A percentile compares a stretch with the other conserved stretches of the same genome.
These are phyloP conservation scores for Aurelia sp. DNA, from an alignment of 30 jellyfish, hydroid and myxozoan species.

Conservation along the genomic window DNA sequence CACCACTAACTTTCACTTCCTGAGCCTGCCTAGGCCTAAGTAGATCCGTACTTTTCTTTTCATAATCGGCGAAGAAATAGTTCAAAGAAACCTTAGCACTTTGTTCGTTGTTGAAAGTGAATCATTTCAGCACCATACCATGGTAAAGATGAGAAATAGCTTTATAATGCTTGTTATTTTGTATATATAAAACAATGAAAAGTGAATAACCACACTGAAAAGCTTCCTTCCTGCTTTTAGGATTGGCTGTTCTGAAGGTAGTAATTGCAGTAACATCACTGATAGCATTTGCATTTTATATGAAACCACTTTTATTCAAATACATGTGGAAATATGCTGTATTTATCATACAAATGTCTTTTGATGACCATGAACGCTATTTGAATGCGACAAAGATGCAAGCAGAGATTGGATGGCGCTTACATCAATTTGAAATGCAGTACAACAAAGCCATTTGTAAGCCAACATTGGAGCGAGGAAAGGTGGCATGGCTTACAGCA, in stretches of 20 bases:
- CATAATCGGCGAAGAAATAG: too few species aligned
- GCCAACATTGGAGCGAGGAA: slow-evolving; percentile 20
- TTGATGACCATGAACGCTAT: slow-evolving; percentile 67
- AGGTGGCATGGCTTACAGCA: slow-evolving; percentile 95
- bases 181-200: too few species aligned
- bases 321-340: slow-evolving; percentile 50
- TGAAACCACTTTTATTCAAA: slow-evolving; percentile 64
- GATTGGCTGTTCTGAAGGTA: slow-evolving; percentile 13
- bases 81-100: too few species aligned
- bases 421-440: slow-evolving; percentile 87
- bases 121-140: too few species aligned
- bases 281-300: neutral
- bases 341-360: slow-evolving; percentile 58
- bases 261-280: neutral
- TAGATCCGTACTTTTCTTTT: too few species aligned
- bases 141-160: too few species aligned
- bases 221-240: too few species aligned
- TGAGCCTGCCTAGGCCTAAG: too few species aligned
- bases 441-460: slow-evolving; percentile 67
- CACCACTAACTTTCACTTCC: too few species aligned
- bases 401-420: slow-evolving; percentile 76
- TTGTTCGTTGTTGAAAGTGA: too few species aligned
- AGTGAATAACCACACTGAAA: too few species aligned
- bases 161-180: too few species aligned
- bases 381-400: slow-evolving; percentile 59